Evolutionary conservation across 2,888 invertebrate species (phyloP), one percentile per base, ranked within the genome.

Genomic region (Notocelia uddmanniana): DNA sequence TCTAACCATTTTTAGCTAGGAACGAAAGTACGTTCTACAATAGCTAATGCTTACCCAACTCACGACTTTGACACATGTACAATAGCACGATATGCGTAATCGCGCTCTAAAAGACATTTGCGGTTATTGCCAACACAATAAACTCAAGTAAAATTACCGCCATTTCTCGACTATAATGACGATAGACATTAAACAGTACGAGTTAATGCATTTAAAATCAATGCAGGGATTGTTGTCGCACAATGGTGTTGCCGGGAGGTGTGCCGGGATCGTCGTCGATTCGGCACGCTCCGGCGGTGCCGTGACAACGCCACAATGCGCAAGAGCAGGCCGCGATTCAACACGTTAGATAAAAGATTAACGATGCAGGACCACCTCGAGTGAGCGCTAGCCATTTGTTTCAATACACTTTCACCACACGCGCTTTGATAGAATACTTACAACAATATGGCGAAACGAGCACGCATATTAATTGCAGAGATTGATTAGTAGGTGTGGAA

Each of bases 301-400:
- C 87, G 84, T 87, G 86, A 88, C 88, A 87, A 81, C 79, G 82
- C 79, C 77, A 82, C 86, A 84, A 82, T 83, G 82, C 73, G 75
- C 68, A 68, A 71, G 82, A 57, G 66, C 71, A 75, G 62, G 60
- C 69, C 67, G 74, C 75, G 75, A 74, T 54, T 64, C 52, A 64
- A 37, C 64, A 37, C 64, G 76, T 84, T 89, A 88, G 87, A 86
- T 86, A 83, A 82, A 86, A 87, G 86, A 89, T 90, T 87, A 87
- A 90, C 87, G 87, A 86, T 78, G 74, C 68, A 60, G 77, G 88
- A 89, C 89, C 89, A 88, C 90, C 90, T 83, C 81, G 81, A 77
- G 77, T 74, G 80, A 74, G 80, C 76, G 70, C 77, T 77, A 76
- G 78, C 80, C 83, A 81, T 83, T 85, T 83, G 83, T 83, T 85